These are phyloP conservation scores for Melanocharis versteri DNA, from an alignment of 2,113 vertebrate genomes.

Conservation along the genomic window DNA sequence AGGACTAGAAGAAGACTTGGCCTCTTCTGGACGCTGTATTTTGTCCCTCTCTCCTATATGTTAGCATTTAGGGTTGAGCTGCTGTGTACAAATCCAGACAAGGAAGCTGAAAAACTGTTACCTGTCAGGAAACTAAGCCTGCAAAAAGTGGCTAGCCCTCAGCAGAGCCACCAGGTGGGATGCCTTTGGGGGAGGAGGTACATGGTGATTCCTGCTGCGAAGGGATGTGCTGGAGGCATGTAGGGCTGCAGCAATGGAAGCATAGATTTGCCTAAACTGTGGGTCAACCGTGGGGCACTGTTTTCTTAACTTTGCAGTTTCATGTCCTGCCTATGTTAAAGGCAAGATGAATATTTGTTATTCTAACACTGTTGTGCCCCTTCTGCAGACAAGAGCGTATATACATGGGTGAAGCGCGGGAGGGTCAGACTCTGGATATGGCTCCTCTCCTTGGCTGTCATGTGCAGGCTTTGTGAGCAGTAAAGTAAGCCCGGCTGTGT, in stretches of 20 bases:
- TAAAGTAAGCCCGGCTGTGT: background rate
- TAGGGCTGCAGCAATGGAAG: background rate
- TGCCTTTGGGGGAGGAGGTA: background rate
- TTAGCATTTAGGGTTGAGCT: background rate
- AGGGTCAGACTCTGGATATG: background rate
- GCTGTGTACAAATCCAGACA: background rate
- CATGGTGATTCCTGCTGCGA: background rate
- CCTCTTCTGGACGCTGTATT: background rate
- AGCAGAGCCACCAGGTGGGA: background rate
- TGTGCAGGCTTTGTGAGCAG: background rate
- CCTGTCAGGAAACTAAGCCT: background rate
- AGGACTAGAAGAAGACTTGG: background rate
- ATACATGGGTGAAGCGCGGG: fast-evolving
- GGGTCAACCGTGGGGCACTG: fast-evolving
- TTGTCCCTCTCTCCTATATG: background rate
- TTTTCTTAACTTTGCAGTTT: background rate
- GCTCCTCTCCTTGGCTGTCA: background rate
- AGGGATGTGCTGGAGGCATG: background rate
- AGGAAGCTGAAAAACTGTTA: background rate
- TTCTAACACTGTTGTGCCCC: background rate
- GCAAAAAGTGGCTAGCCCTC: background rate
- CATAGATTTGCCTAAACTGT: background rate
- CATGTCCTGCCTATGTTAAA: background rate
- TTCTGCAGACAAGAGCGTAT: background rate
- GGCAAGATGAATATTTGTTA: background rate